Conservation (phyloP, 2,888 invertebrate species). For the Oasisia sp. region DNA sequence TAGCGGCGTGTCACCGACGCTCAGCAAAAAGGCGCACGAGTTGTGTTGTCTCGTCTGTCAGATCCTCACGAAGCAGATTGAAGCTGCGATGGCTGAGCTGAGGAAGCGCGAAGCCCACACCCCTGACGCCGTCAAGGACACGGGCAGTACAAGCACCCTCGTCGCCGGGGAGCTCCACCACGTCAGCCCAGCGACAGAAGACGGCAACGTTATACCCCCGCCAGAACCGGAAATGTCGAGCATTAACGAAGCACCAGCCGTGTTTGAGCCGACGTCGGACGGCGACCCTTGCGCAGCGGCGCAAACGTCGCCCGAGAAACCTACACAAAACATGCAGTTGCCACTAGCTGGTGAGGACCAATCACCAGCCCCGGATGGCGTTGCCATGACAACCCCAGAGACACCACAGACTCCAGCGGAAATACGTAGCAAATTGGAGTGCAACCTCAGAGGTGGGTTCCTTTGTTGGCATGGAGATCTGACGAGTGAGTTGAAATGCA, state of each 20-base stretch:
- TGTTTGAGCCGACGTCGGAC: not conserved
- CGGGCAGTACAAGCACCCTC: not conserved
- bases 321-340: not conserved
- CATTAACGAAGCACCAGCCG: not conserved
- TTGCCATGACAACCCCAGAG: slow-evolving; percentile 25
- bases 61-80: not conserved
- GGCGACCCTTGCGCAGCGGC: not conserved
- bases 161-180: not conserved
- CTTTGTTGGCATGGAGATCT: not conserved
- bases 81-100: not conserved
- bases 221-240: not conserved
- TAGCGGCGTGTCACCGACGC: not conserved
- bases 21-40: not conserved
- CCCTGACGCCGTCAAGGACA: not conserved
- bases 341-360: not conserved
- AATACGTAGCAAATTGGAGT: slow-evolving; percentile 36
- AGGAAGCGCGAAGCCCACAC: not conserved
- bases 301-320: slow-evolving; percentile 13
- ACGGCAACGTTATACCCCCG: not conserved
- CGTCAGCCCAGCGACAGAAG: not conserved
- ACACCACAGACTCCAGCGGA: slow-evolving; percentile 42
- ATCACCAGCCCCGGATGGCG: not conserved
- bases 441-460: slow-evolving; percentile 37
- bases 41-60: not conserved
- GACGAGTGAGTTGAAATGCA: not conserved